These are phyloP conservation scores for Drosophila mercatorum DNA, from an alignment of 2,888 invertebrate species.

Conservation along the genomic window DNA sequence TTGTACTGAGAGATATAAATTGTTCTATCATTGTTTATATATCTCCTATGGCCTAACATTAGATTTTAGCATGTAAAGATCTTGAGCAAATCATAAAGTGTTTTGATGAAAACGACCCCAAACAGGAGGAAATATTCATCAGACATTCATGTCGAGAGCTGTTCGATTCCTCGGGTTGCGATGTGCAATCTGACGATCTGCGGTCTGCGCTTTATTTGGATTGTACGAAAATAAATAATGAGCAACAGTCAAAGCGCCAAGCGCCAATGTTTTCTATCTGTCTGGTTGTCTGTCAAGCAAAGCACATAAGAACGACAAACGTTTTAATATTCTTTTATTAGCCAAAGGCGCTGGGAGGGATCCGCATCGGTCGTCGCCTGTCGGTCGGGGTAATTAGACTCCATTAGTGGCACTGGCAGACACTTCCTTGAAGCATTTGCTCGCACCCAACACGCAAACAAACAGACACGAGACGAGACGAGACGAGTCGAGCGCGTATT, in stretches of 20 bases:
- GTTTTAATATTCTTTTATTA: conserved; percentile 74
- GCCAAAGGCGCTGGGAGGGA: conserved; percentile 47
- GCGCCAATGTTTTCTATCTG: conserved; percentile 46
- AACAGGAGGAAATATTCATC: background rate
- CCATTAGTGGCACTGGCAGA: conserved; percentile 67
- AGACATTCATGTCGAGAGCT: conserved; percentile 19
- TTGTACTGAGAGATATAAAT: background rate
- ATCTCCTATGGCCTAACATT: background rate
- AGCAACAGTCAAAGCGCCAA: conserved; percentile 40
- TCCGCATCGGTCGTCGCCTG: conserved; percentile 50
- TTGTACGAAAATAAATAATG: conserved; percentile 55
- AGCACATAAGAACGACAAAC: conserved; percentile 47
- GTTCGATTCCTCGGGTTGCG: conserved; percentile 12
- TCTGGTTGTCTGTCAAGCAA: conserved; percentile 47
- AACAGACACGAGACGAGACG: conserved; percentile 6
- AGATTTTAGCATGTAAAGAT: background rate
- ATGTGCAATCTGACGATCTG: conserved; percentile 18
- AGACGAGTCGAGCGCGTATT: background rate
- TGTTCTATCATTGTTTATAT: background rate
- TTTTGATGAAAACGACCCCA: background rate
- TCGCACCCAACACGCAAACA: conserved; percentile 25
- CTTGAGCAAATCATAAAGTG: background rate
- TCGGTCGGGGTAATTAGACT: conserved; percentile 72
- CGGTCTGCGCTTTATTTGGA: conserved; percentile 39
- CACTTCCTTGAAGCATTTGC: conserved; percentile 43